These are phyloP conservation scores for Poecilus cupreus DNA, from an alignment of 2,888 invertebrate species.

Conservation along the genomic window DNA sequence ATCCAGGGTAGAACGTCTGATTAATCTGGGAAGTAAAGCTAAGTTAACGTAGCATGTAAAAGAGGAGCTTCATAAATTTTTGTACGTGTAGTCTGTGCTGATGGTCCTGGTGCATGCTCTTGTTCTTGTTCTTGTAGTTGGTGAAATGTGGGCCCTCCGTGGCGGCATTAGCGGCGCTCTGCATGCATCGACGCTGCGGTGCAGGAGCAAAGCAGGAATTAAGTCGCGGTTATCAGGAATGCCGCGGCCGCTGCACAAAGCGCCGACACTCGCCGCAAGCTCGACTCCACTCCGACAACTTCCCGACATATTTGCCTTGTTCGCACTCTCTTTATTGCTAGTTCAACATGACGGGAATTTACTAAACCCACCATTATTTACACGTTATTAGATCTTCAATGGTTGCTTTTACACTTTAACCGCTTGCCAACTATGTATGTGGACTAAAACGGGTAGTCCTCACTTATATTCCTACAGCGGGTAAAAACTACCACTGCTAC, in stretches of 20 bases:
- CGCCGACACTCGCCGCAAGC: background rate
- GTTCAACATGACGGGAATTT: slow-evolving; percentile 42
- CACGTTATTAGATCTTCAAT: slow-evolving; percentile 15
- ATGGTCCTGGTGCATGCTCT: too few species aligned
- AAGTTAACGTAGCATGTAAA: too few species aligned
- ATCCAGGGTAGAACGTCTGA: too few species aligned
- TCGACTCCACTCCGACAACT: slow-evolving; percentile 45
- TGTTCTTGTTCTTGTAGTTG: too few species aligned
- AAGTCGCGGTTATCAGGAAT: slow-evolving; percentile 50
- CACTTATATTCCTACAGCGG: too few species aligned
- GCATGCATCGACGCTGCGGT: too few species aligned
- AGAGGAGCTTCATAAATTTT: too few species aligned
- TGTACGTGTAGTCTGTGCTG: too few species aligned
- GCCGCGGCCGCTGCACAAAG: slow-evolving; percentile 31
- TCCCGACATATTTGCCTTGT: slow-evolving; percentile 52
- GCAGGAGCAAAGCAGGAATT: slow-evolving; percentile 29
- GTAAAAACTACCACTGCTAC: too few species aligned
- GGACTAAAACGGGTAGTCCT: background rate
- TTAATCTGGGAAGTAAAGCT: too few species aligned
- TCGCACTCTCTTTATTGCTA: slow-evolving; percentile 44
- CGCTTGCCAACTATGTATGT: background rate
- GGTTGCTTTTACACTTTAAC: background rate
- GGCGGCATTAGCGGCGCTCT: too few species aligned
- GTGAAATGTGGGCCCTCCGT: too few species aligned
- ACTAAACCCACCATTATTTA: slow-evolving; percentile 38